These are phyloP conservation scores for Zeus faber DNA, from an alignment of 2,113 vertebrate genomes.

Conservation along the genomic window DNA sequence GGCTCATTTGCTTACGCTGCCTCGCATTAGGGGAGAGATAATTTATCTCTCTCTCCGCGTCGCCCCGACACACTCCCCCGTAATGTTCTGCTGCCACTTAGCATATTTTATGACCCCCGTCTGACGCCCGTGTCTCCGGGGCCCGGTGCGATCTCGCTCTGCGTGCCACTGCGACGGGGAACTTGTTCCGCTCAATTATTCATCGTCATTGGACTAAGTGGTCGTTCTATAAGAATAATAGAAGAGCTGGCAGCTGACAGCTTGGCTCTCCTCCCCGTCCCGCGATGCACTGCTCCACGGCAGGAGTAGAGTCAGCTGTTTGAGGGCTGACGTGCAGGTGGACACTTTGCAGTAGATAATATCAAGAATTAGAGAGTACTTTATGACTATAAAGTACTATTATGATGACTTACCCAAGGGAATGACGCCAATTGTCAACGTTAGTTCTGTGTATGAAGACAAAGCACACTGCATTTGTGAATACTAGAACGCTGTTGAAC, in stretches of 20 bases:
- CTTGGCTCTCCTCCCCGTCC: slow-evolving; percentile 47
- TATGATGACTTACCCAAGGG: no score
- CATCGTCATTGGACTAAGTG: slow-evolving; percentile 79
- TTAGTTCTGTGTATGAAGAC: no score
- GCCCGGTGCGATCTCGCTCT: slow-evolving; percentile 66
- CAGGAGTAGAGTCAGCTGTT: no score
- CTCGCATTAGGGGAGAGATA: slow-evolving; percentile 77
- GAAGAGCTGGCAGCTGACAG: slow-evolving; percentile 66
- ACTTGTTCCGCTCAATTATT: slow-evolving; percentile 82
- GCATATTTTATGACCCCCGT: slow-evolving; percentile 79
- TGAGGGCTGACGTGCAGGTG: no score
- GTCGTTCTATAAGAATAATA: slow-evolving; percentile 75
- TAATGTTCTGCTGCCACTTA: slow-evolving; percentile 77
- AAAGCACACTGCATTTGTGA: no score
- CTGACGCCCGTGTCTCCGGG: slow-evolving; percentile 67
- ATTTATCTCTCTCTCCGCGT: slow-evolving; percentile 74
- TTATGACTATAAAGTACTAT: no score
- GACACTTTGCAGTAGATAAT: no score
- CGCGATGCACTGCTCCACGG: no score
- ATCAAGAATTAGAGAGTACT: no score
- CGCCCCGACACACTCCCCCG: slow-evolving; percentile 60
- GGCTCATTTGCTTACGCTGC: slow-evolving; percentile 82
- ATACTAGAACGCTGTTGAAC: no score
- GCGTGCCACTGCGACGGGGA: slow-evolving; percentile 66
- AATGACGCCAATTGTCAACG: no score